Conservation (phyloP, 2,888 invertebrate genomes). For the Patella ulyssiponensis region DNA sequence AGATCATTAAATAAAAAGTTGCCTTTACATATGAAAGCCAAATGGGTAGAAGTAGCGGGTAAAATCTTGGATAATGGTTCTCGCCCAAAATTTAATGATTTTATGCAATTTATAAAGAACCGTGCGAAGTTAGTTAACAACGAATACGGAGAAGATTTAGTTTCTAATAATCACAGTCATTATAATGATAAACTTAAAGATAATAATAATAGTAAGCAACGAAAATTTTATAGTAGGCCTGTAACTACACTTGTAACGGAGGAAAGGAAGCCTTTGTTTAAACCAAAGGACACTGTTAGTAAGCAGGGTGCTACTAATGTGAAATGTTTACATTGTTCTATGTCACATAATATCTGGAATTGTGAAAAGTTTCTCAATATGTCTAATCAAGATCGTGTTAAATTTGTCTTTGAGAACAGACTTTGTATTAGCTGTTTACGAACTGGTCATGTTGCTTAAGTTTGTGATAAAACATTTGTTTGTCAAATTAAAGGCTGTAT, state of each 20-base stretch:
- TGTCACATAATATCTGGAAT: neutral
- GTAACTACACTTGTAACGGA: neutral
- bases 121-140: neutral
- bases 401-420: neutral
- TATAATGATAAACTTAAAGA: neutral
- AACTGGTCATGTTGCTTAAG: neutral
- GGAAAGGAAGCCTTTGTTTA: neutral
- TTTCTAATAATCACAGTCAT: neutral
- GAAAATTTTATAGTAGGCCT: neutral
- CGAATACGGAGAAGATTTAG: neutral
- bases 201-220: neutral
- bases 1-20: neutral
- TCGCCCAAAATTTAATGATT: neutral
- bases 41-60: neutral
- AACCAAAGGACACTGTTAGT: no score
- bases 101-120: neutral
- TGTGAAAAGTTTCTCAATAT: neutral
- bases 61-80: neutral
- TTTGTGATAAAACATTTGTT: no score
- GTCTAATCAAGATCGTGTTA: neutral
- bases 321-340: neutral
- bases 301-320: no score
- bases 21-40: neutral
- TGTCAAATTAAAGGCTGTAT: neutral
- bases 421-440: neutral